Evolutionary conservation across 2,888 invertebrate species (phyloP).

Genomic region (Cylindroiulus punctatus): DNA sequence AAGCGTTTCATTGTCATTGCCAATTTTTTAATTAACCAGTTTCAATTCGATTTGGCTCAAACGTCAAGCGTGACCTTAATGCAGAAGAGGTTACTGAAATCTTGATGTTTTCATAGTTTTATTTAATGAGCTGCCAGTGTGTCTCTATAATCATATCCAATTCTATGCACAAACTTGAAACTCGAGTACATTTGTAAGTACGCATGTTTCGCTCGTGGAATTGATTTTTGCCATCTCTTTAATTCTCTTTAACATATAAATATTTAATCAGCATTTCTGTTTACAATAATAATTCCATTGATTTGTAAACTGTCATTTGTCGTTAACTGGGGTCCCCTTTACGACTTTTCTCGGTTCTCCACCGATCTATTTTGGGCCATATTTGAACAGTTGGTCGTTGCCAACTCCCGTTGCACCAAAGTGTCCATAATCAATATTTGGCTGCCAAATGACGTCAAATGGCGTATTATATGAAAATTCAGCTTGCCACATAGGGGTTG

Average conservation of each 20-base stretch:
- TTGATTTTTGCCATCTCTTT: conserved; percentile 9
- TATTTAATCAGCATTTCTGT: conserved; percentile 26
- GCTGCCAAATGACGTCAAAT: conserved; percentile 22
- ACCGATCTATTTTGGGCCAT: not conserved
- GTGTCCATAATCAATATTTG: conserved; percentile 21
- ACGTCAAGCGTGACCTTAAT: not conserved
- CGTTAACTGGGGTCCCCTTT: not conserved
- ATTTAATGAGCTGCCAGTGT: not conserved
- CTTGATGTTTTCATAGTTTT: not conserved
- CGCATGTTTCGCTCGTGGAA: conserved; percentile 17
- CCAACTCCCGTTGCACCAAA: conserved; percentile 3
- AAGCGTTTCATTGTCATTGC: too few relatives aligned
- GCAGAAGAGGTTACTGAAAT: not conserved
- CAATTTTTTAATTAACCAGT: too few relatives aligned
- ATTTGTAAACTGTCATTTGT: not conserved
- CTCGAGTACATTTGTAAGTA: not conserved
- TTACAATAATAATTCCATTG: conserved; percentile 25
- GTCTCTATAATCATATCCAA: not conserved
- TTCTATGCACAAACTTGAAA: not conserved
- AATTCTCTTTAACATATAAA: not conserved
- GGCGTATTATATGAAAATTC: not conserved
- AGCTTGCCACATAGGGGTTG: not conserved
- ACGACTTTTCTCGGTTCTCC: conserved; percentile 19
- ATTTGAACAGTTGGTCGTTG: conserved; percentile 15
- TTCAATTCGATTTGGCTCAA: too few relatives aligned